Percentiles rank a stretch among this genome's conserved stretches.
These are phyloP conservation scores for Polypedilum vanderplanki DNA, from an alignment of 1,140 invertebrate genomes.

Conservation along the genomic window DNA sequence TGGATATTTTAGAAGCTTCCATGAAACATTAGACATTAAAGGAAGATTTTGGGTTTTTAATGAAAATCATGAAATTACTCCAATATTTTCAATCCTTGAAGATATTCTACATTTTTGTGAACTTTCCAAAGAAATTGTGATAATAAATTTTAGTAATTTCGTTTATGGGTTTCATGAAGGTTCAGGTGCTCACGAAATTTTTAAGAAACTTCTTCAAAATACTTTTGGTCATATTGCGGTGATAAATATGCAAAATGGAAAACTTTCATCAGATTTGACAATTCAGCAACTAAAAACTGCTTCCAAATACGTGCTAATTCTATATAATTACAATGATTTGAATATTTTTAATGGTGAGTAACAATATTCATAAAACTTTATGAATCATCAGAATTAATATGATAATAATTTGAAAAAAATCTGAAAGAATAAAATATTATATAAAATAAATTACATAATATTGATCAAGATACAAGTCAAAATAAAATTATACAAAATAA, in stretches of 20 bases:
- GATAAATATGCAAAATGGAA: not conserved
- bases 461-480: too few relatives aligned
- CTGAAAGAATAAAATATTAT: too few relatives aligned
- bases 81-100: slow-evolving; percentile 46
- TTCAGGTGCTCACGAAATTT: not conserved
- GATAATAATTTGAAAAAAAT: too few relatives aligned
- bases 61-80: slow-evolving; percentile 49
- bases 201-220: not conserved
- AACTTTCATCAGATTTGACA: not conserved
- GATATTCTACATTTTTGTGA: slow-evolving; percentile 50
- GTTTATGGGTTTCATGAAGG: slow-evolving; percentile 34
- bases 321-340: not conserved
- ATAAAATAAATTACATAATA: too few relatives aligned
- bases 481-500: too few relatives aligned
- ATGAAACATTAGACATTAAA: slow-evolving; percentile 34
- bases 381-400: too few relatives aligned
- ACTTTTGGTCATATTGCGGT: not conserved
- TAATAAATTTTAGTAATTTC: slow-evolving; percentile 49
- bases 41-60: slow-evolving; percentile 54
- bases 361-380: too few relatives aligned
- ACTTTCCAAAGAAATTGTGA: slow-evolving; percentile 50
- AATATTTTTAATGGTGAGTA: not conserved
- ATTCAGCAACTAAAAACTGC: not conserved
- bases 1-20: slow-evolving; percentile 46
- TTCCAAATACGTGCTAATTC: not conserved